Evolutionary conservation across 1,140 invertebrate genomes (phyloP), one percentile per base, ranked within the genome.

Genomic region (Tetragonula clypearis): DNA sequence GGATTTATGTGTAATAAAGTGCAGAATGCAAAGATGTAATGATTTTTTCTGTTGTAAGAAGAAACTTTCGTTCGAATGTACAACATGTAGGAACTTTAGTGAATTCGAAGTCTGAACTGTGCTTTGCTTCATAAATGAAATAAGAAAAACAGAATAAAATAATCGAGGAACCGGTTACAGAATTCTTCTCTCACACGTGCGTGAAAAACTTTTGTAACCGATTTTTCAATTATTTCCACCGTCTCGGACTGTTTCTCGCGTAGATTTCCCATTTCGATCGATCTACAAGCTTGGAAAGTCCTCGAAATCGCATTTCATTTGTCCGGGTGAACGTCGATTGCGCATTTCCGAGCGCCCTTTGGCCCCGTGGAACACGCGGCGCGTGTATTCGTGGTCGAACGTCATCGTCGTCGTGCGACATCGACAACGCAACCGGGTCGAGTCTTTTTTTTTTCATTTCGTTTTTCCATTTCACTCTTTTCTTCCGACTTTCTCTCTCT

Each of bases 391-490:
- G 69, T n/a, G 19, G 21, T 55, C 12, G 41, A 49, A 49, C 41
- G 41, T 49, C 41, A 49, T 8, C 41, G 41, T 2, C 23, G 55
- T 55, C 23, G 56, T 53, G 21, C 49, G 65, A 55, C 56, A 49
- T 56, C 49, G 17, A 30, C n/a, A 60, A 8, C 58, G 23, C 41
- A 53, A 21, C 15, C 35, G 23, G 55, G 35, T 69, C 65, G 65
- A 83, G 35, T 53, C 66, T 66, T 53, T 77, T 30, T 30, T 30
- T 49, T 84, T 77, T 72, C 60, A 19, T 73, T 35, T 62, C 55
- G 30, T 30, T 69, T 41, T 9, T 17, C 9, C 53, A 9, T 21
- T 26, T 26, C 49, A 3, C 19, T 17, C 30, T n/a, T 11, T 1
- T 8, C 23, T 3, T 9, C 1, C 62, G 14, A 6, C 41, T 9